Percentiles rank a stretch among this genome's conserved stretches.
These are phyloP conservation scores for Ophion ventricosus DNA, from an alignment of 2,888 invertebrate species.

Conservation along the genomic window DNA sequence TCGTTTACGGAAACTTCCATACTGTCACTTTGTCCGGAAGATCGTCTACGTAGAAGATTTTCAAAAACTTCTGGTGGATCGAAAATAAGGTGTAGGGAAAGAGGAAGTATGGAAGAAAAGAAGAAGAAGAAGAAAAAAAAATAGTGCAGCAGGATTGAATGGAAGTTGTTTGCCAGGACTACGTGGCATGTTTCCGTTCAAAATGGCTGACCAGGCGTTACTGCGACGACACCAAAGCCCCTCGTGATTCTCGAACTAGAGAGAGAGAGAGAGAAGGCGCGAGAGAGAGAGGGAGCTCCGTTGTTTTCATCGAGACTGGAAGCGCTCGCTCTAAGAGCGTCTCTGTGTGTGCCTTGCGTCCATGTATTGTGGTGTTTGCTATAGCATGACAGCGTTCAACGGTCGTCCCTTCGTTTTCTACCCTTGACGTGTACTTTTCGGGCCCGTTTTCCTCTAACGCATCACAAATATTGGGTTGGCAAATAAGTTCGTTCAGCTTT, in stretches of 20 bases:
- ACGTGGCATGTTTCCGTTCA: constrained; percentile 53
- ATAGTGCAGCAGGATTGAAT: neutral
- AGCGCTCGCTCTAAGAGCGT: constrained; percentile 28
- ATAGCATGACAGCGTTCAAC: constrained; percentile 33
- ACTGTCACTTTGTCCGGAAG: too few species aligned
- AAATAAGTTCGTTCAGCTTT: too few species aligned
- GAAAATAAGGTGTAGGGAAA: constrained; percentile 2
- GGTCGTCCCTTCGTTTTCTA: constrained; percentile 44
- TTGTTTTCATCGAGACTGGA: constrained; percentile 57
- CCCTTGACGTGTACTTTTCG: constrained; percentile 36
- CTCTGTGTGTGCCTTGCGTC: neutral
- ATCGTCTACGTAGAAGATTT: too few species aligned
- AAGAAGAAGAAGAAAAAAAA: neutral
- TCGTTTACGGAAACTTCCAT: too few species aligned
- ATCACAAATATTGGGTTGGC: neutral
- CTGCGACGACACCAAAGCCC: constrained; percentile 31
- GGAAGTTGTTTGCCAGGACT: constrained; percentile 48
- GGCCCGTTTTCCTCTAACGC: constrained; percentile 22
- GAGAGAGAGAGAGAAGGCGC: neutral
- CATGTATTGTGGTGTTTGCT: constrained; percentile 39
- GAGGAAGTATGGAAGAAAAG: neutral
- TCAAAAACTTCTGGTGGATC: too few species aligned
- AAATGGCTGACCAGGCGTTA: constrained; percentile 60
- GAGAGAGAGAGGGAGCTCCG: constrained; percentile 25
- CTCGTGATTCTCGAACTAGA: constrained; percentile 24